phyloP scores from a whole-genome alignment of 1,140 invertebrate genomes.

The Pectinophora gossypiella region DNA sequence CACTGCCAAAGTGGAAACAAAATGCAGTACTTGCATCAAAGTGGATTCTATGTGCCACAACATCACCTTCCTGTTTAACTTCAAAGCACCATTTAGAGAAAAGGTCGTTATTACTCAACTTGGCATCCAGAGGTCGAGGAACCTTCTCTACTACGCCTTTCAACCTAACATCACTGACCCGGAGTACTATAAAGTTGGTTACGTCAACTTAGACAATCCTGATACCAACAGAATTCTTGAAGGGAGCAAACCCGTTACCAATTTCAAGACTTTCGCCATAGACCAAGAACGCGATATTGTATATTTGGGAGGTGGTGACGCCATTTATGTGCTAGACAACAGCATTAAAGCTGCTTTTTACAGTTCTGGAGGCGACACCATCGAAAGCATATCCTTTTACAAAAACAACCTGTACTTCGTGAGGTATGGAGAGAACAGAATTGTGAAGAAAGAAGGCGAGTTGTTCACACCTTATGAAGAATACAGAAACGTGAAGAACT shows the following conservation, averaged over 20 bases:
- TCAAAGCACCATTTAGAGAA: constrained; percentile 47
- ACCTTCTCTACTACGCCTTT: constrained; percentile 50
- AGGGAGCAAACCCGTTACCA: constrained; percentile 36
- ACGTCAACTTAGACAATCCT: constrained; percentile 40
- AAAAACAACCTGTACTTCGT: constrained; percentile 55
- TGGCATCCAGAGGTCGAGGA: constrained; percentile 36
- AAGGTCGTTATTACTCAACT: constrained; percentile 47
- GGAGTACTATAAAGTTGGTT: constrained; percentile 56
- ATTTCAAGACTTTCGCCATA: constrained; percentile 55
- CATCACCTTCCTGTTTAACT: constrained; percentile 40
- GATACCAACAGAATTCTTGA: constrained; percentile 27
- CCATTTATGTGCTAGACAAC: constrained; percentile 42
- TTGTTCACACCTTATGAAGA: constrained; percentile 40
- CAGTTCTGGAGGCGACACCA: constrained; percentile 47
- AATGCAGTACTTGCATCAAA: constrained; percentile 40
- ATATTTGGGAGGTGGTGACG: constrained; percentile 53
- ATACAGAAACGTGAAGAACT: constrained; percentile 38
- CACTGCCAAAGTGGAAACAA: neutral
- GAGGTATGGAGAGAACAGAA: constrained; percentile 33
- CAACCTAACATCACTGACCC: constrained; percentile 47
- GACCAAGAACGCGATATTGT: constrained; percentile 47
- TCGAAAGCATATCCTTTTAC: constrained; percentile 39
- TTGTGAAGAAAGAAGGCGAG: constrained; percentile 48
- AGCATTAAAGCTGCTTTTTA: constrained; percentile 31
- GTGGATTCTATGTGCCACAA: constrained; percentile 46